These are phyloP conservation scores for Agonopterix subpropinquella DNA, from an alignment of 2,888 invertebrate species.

Conservation along the genomic window DNA sequence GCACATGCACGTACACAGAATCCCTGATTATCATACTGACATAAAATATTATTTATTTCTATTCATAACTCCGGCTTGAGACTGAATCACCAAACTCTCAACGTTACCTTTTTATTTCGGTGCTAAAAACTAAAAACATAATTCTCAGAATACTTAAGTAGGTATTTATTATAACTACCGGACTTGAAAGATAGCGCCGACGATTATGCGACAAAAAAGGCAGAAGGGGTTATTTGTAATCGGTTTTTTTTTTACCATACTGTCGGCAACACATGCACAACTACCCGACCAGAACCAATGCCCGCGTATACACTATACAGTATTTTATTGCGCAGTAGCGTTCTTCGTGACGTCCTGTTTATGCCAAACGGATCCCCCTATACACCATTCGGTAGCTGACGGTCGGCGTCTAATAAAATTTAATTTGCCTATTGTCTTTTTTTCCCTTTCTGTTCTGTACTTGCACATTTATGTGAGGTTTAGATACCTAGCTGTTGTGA, in stretches of 20 bases:
- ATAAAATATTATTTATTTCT: too few relatives aligned
- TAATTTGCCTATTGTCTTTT: constrained; percentile 59
- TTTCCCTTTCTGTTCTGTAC: constrained; percentile 16
- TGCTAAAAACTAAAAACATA: neutral
- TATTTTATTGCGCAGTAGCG: constrained; percentile 40
- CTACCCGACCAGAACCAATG: constrained; percentile 53
- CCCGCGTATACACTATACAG: constrained; percentile 12
- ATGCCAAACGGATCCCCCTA: constrained; percentile 34
- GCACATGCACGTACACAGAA: too few relatives aligned
- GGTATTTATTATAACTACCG: constrained; percentile 24
- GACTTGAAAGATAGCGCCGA: constrained; percentile 53
- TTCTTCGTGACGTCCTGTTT: constrained; percentile 55
- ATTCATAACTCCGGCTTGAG: too few relatives aligned
- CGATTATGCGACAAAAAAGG: constrained; percentile 47
- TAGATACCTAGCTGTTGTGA: too few relatives aligned
- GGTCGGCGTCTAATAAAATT: constrained; percentile 59
- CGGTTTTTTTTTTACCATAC: constrained; percentile 36
- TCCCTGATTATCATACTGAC: too few relatives aligned
- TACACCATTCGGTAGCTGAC: constrained; percentile 43
- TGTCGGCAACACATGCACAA: constrained; percentile 51
- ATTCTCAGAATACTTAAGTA: constrained; percentile 16
- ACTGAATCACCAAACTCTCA: too few relatives aligned
- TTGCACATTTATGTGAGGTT: constrained; percentile 6
- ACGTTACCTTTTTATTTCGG: neutral
- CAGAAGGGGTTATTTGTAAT: constrained; percentile 42